phyloP scores from a whole-genome alignment of 2,113 vertebrate species.

The Istiophorus platypterus region DNA sequence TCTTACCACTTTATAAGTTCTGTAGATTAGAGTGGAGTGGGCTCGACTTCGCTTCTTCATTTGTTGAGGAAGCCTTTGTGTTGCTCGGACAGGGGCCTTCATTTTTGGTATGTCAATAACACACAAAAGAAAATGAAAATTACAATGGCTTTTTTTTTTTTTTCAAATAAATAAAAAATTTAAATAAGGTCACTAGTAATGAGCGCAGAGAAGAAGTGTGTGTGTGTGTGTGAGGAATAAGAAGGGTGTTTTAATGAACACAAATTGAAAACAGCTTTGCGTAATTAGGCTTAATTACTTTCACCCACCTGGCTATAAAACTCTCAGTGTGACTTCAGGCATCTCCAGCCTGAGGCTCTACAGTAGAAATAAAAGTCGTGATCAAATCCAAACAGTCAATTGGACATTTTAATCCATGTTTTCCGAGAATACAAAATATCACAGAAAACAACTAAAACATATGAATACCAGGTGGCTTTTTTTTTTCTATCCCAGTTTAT shows the following conservation, averaged over 20 bases:
- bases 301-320: conserved; percentile 55
- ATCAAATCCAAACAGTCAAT: conserved; percentile 4
- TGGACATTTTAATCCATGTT: neutral
- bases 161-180: no score
- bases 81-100: conserved; percentile 54
- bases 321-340: conserved; percentile 14
- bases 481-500: neutral
- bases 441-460: neutral
- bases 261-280: conserved; percentile 71
- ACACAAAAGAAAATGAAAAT: neutral
- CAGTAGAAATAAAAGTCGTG: neutral
- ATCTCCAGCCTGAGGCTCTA: neutral
- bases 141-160: neutral
- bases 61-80: neutral
- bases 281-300: conserved; percentile 63
- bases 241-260: conserved; percentile 49
- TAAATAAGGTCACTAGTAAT: neutral
- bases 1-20: conserved; percentile 73
- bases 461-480: neutral
- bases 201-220: neutral
- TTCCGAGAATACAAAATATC: neutral
- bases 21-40: conserved; percentile 62
- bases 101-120: conserved; percentile 23
- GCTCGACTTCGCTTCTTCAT: conserved; percentile 28
- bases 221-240: neutral